Evolutionary conservation across 2,888 invertebrate species (phyloP).

Genomic region (Hypomecis atomaria): DNA sequence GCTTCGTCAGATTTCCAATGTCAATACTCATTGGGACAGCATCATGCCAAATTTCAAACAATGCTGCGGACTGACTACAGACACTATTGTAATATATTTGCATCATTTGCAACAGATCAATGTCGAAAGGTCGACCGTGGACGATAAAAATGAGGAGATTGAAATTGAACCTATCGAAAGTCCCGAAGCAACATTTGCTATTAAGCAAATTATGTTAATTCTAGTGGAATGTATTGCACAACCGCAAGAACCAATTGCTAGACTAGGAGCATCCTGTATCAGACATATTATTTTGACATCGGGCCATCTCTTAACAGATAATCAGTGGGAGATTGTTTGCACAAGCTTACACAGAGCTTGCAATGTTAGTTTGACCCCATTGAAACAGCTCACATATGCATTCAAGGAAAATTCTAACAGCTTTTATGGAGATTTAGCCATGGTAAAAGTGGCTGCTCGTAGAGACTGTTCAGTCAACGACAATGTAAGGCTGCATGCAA

Average conservation of each 20-base stretch:
- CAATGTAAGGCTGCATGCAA: constrained; percentile 92
- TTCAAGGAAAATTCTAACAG: constrained; percentile 96
- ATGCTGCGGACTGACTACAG: constrained; percentile 96
- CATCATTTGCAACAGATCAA: constrained; percentile 89
- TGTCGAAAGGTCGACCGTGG: constrained; percentile 66
- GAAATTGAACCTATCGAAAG: constrained; percentile 84
- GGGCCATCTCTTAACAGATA: constrained; percentile 91
- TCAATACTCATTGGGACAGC: constrained; percentile 89
- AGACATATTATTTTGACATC: constrained; percentile 93
- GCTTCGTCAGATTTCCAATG: constrained; percentile 91
- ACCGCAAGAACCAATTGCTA: constrained; percentile 94
- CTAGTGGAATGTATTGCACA: constrained; percentile 96
- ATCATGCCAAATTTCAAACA: constrained; percentile 97
- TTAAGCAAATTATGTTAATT: constrained; percentile 93
- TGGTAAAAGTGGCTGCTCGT: constrained; percentile 96
- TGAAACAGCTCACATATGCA: constrained; percentile 94
- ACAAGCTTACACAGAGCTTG: constrained; percentile 93
- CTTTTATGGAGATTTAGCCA: constrained; percentile 96
- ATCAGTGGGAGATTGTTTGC: constrained; percentile 95
- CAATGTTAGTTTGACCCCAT: constrained; percentile 93
- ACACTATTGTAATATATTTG: constrained; percentile 94
- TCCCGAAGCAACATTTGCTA: constrained; percentile 87
- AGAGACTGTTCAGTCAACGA: constrained; percentile 94
- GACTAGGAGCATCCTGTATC: constrained; percentile 96
- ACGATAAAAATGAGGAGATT: constrained; percentile 67